Evolutionary conservation across 2,888 invertebrate genomes (phyloP).

Genomic region (Laspeyria flexula): DNA sequence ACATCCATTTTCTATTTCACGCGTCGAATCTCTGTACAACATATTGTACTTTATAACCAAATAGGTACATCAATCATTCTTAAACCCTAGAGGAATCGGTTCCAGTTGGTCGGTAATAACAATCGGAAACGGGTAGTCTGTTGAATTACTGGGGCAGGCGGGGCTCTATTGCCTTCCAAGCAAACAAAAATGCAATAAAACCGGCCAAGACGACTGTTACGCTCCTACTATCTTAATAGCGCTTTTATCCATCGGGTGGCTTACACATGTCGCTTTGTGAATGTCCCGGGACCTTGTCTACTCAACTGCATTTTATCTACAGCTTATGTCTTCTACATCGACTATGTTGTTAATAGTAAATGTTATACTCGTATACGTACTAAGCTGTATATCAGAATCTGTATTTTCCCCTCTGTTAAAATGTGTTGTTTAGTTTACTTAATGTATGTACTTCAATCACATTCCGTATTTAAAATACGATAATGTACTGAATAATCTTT

Average conservation of each 20-base stretch:
- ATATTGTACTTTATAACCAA: conserved; percentile 32
- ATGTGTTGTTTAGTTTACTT: too few species aligned
- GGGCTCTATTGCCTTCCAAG: conserved; percentile 69
- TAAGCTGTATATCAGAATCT: too few species aligned
- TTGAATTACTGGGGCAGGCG: conserved; percentile 64
- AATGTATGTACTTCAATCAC: too few species aligned
- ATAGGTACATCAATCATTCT: conserved; percentile 49
- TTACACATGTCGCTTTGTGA: conserved; percentile 73
- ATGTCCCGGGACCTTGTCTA: conserved; percentile 52
- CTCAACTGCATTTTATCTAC: conserved; percentile 62
- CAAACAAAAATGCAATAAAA: conserved; percentile 83
- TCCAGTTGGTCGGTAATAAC: conserved; percentile 66
- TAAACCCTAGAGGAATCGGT: conserved; percentile 30
- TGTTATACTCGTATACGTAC: too few species aligned
- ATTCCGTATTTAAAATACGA: too few species aligned
- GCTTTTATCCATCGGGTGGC: conserved; percentile 69
- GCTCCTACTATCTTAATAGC: conserved; percentile 66
- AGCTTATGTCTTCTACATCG: too few species aligned
- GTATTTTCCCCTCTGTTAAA: too few species aligned
- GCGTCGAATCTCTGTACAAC: conserved; percentile 11
- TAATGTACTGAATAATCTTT: too few species aligned
- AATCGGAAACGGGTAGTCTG: conserved; percentile 70
- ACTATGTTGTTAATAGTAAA: too few species aligned
- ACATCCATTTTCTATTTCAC: conserved; percentile 3
- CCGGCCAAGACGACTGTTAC: conserved; percentile 66